These are phyloP conservation scores for Homarus gammarus DNA, from an alignment of 2,888 invertebrate species.

Conservation along the genomic window DNA sequence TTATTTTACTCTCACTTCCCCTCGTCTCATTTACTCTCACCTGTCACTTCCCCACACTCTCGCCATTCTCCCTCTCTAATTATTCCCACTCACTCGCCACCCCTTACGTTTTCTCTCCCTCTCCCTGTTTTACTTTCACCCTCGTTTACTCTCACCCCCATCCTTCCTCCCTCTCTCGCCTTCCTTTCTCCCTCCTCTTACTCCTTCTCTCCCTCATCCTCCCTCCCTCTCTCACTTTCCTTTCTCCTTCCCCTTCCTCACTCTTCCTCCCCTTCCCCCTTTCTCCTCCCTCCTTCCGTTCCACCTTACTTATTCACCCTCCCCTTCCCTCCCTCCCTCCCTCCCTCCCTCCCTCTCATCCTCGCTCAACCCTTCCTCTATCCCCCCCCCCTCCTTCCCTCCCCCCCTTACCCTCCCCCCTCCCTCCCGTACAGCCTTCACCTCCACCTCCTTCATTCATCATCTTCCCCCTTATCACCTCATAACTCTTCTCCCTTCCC, in stretches of 20 bases:
- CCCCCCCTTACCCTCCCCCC: background rate
- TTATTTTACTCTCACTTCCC: too few species aligned
- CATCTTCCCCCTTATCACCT: background rate
- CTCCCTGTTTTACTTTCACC: background rate
- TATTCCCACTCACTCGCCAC: background rate
- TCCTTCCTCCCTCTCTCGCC: background rate
- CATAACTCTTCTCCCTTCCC: background rate
- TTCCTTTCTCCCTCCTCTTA: background rate
- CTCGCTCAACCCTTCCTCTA: background rate
- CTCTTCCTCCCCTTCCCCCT: background rate
- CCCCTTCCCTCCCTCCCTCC: background rate
- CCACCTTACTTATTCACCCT: background rate
- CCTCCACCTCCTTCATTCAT: background rate
- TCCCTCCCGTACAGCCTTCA: background rate
- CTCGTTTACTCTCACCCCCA: background rate
- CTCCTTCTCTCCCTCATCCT: background rate
- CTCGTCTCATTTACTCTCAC: background rate
- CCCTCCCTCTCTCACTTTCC: conserved; percentile 23
- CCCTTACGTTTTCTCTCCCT: background rate
- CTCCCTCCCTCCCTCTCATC: background rate
- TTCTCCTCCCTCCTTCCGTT: background rate
- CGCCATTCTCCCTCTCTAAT: background rate
- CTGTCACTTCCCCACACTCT: background rate
- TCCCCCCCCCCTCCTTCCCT: background rate
- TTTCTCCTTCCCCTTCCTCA: background rate